These are phyloP conservation scores for Nymphalis c-album DNA, from an alignment of 2,888 invertebrate species.

Conservation along the genomic window DNA sequence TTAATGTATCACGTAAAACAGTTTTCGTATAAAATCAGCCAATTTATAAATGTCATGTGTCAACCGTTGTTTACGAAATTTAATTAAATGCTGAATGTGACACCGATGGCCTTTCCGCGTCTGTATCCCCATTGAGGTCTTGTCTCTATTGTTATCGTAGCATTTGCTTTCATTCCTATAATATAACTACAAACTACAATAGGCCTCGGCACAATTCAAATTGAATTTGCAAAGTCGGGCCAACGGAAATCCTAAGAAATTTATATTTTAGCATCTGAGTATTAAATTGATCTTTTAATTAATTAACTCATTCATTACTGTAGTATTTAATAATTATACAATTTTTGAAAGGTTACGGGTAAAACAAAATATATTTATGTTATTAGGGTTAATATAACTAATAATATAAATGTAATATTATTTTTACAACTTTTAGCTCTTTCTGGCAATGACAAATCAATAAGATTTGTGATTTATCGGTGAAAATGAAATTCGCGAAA, in stretches of 20 bases:
- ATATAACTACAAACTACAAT: constrained; percentile 12
- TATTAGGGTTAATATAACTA: too few relatives aligned
- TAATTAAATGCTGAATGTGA: constrained; percentile 40
- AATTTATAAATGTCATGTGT: constrained; percentile 33
- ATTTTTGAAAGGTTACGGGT: too few relatives aligned
- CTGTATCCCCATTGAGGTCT: constrained; percentile 38
- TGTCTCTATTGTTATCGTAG: constrained; percentile 23
- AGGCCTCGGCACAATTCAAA: constrained; percentile 6
- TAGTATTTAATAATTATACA: too few relatives aligned
- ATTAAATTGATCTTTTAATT: neutral
- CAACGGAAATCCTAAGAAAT: neutral
- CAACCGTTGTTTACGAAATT: constrained; percentile 38
- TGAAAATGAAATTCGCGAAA: too few relatives aligned
- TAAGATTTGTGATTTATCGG: too few relatives aligned
- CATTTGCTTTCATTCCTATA: constrained; percentile 13
- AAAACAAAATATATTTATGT: neutral
- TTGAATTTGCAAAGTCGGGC: constrained; percentile 2
- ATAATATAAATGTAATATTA: too few relatives aligned
- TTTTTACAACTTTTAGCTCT: too few relatives aligned
- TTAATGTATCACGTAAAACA: neutral
- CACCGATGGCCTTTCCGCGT: constrained; percentile 39
- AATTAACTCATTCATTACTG: neutral
- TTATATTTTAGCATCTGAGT: neutral
- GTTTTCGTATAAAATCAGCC: neutral
- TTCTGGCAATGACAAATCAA: too few relatives aligned